phyloP scores from a whole-genome alignment of 2,797 vertebrate species.

The Melanogrammus aeglefinus region DNA sequence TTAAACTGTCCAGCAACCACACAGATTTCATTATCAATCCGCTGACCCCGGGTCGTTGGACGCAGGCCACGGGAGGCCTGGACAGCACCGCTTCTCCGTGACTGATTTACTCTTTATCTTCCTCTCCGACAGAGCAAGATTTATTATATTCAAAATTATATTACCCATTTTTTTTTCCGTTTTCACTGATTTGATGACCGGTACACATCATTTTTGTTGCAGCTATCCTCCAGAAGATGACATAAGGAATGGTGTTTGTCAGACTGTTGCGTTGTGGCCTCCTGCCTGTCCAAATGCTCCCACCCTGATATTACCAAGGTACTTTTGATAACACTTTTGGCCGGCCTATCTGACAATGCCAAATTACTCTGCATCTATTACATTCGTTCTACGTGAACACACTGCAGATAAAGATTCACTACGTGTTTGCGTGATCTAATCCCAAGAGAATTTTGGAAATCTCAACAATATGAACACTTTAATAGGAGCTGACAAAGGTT shows the following conservation, averaged over 20 bases:
- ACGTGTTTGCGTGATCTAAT: background rate
- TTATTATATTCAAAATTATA: background rate
- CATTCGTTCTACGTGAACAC: constrained; percentile 7
- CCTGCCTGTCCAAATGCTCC: background rate
- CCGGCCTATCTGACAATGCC: constrained; percentile 15
- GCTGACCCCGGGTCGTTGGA: constrained; percentile 22
- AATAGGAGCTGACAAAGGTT: constrained; percentile 17
- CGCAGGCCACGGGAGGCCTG: constrained; percentile 11
- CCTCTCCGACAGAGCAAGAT: constrained; percentile 12
- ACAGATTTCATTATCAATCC: constrained; percentile 10
- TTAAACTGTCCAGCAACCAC: constrained; percentile 15
- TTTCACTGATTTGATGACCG: constrained; percentile 8
- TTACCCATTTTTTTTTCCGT: background rate
- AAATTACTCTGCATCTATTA: constrained; percentile 19
- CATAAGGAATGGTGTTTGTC: background rate
- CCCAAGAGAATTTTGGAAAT: background rate
- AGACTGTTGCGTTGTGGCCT: background rate
- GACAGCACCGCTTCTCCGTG: constrained; percentile 27
- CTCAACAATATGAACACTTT: background rate
- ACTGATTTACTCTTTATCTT: constrained; percentile 24
- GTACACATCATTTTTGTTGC: background rate
- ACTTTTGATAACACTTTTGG: constrained; percentile 33
- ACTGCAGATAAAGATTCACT: background rate
- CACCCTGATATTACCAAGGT: constrained; percentile 10
- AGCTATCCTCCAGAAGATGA: background rate